Base-by-base conservation (phyloP, 2,888 invertebrate genomes). In the Arge pagana region DNA sequence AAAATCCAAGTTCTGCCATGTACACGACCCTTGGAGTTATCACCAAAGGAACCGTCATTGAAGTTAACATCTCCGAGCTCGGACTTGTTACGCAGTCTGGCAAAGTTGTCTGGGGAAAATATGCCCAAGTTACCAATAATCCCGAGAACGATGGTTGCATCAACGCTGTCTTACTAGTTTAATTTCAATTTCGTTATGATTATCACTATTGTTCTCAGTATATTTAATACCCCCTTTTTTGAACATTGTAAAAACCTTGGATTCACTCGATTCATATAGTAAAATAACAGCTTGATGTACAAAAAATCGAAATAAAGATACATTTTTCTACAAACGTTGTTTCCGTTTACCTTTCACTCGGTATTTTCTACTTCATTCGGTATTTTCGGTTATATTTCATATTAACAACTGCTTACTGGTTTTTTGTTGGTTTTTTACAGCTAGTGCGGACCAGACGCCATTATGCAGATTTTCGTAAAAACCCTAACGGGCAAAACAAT, bases 131-230 rank as follows among this genome's bases (percentile, higher is more conserved):
- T 13, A 98, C 98, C 0, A 99, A 99, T 78, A 94, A 98, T 80
- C 99, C 99, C 0, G 99, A 99, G 78, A 99, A 99, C 79, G 99
- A 99, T 82, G 99, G 99, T 13, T 98, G 97, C 72, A 96, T 99
- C 54, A 99, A 99, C 82, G 97, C 98, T 72, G 93, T 99, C 55
- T 83, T 99, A 55, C 83, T 99, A 76, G 93, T 99, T 59, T 98
- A 85, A 86, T 43, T 19, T n/a, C n/a, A n/a, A n/a, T n/a, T n/a
- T n/a, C n/a, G n/a, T n/a, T n/a, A n/a, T n/a, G n/a, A n/a, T n/a
- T n/a, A n/a, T n/a, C n/a, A n/a, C n/a, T n/a, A n/a, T n/a, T n/a
- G n/a, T n/a, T n/a, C n/a, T n/a, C n/a, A n/a, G n/a, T n/a, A n/a
- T n/a, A n/a, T n/a, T n/a, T n/a, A n/a, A n/a, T n/a, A n/a, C n/a